Evolutionary conservation across 1,140 invertebrate species (phyloP).

Genomic region (Pogonomyrmex californicus): DNA sequence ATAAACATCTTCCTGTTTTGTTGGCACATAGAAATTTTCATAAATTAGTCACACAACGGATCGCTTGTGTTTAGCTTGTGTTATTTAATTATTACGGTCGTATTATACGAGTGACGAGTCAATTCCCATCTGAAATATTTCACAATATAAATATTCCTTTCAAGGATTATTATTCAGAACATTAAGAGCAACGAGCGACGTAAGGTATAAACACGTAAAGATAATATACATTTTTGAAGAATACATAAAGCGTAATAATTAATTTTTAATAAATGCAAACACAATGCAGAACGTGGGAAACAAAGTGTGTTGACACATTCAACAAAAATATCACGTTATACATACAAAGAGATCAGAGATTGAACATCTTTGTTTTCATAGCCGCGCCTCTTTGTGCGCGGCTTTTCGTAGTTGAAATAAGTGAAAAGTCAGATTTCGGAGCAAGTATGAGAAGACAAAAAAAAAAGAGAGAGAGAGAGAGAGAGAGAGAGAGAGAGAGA

Average conservation of each 20-base stretch:
- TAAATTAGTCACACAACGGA: neutral
- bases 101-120: neutral
- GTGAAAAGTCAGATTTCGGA: neutral
- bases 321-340: no score
- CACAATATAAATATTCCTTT: neutral
- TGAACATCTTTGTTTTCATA: neutral
- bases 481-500: no score
- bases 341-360: neutral
- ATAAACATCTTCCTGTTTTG: constrained; percentile 22
- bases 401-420: neutral
- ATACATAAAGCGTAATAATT: no score
- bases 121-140: neutral
- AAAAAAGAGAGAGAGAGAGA: no score
- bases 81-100: no score
- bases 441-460: neutral
- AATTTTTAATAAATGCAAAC: neutral
- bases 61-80: no score
- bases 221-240: neutral
- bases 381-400: neutral
- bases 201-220: neutral
- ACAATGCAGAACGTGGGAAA: neutral
- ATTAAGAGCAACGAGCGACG: neutral
- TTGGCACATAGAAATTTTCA: neutral
- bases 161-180: neutral
- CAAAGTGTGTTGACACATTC: no score